phyloP scores from a whole-genome alignment of 2,113 vertebrate genomes.

The Paraplagusia blochii region DNA sequence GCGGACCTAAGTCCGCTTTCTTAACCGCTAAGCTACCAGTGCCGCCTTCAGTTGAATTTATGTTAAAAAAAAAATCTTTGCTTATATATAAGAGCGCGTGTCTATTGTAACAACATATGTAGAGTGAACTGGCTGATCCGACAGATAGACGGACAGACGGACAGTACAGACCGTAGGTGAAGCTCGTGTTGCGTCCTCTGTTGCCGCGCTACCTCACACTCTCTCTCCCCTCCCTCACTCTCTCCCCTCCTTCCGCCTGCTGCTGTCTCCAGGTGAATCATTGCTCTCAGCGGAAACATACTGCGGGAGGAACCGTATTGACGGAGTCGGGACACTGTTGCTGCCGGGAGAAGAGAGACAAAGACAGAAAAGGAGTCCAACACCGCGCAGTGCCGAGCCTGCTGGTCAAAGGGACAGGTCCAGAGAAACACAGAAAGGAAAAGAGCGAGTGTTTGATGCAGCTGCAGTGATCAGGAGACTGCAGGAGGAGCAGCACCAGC shows the following conservation, averaged over 20 bases:
- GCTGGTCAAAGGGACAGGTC: background rate
- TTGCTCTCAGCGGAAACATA: background rate
- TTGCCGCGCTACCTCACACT: background rate
- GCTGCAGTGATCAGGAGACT: background rate
- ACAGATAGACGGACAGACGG: too few relatives aligned
- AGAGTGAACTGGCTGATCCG: background rate
- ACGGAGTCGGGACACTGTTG: background rate
- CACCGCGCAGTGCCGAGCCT: background rate
- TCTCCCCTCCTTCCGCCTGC: background rate
- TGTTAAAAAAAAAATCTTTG: too few relatives aligned
- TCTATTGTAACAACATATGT: constrained; percentile 71
- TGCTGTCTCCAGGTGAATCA: background rate
- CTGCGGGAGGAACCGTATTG: background rate
- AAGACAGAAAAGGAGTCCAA: background rate
- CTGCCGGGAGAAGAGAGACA: background rate
- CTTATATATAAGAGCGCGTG: background rate
- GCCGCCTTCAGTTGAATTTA: too few relatives aligned
- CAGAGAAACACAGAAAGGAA: background rate
- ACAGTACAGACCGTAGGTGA: too few relatives aligned
- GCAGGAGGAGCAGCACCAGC: background rate
- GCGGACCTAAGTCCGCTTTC: too few relatives aligned
- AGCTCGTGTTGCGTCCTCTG: too few relatives aligned
- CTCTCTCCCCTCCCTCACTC: background rate
- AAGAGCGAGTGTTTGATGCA: background rate
- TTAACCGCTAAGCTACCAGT: too few relatives aligned